Evolutionary conservation across 2,113 vertebrate species (phyloP), one percentile per base, ranked within the genome.

Genomic region (Coptodon bakossiorum): DNA sequence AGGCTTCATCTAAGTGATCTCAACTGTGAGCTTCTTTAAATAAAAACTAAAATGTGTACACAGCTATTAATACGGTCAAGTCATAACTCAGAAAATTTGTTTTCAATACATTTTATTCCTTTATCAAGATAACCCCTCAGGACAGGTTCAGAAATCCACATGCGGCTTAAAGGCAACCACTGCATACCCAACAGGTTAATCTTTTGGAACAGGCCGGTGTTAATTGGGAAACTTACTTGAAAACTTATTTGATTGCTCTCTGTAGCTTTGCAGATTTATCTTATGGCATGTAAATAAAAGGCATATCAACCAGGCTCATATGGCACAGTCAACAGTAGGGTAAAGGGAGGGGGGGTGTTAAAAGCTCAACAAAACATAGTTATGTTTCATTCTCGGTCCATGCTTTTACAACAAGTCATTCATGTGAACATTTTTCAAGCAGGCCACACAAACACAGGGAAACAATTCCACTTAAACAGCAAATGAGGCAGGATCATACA

Each of bases 371-470:
- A 56, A 86, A 52, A 73, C n/a, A 36, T 24, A 63, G 5, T 63
- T 50, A 63, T 57, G 80, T 82, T 59, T 90, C 68, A 88, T 88
- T 71, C 38, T 61, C 54, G 12, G 61, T 88, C 83, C n/a, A 80
- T 88, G 85, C 83, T 89, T 93, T 89, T 80, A 88, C 73, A 92
- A 89, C 78, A 95, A 91, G 86, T 84, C 78, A 80, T 81, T 89
- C 73, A 50, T 57, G 19, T 19, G 53, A 61, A 82, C 36, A 81
- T 80, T 87, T 84, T 71, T 53, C 7, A 68, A 48, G 43, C 43
- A 79, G 63, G 48, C 29, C n/a, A 52, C 84, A 90, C 63, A 85
- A 79, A 89, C 19, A 81, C 80, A 85, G 45, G 48, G 38, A 78
- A 86, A 29, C 40, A 68, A 83, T 82, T 91, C 76, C 68, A 85